These are phyloP conservation scores for Megastigmus dorsalis DNA, from an alignment of 2,888 invertebrate species.

Conservation along the genomic window DNA sequence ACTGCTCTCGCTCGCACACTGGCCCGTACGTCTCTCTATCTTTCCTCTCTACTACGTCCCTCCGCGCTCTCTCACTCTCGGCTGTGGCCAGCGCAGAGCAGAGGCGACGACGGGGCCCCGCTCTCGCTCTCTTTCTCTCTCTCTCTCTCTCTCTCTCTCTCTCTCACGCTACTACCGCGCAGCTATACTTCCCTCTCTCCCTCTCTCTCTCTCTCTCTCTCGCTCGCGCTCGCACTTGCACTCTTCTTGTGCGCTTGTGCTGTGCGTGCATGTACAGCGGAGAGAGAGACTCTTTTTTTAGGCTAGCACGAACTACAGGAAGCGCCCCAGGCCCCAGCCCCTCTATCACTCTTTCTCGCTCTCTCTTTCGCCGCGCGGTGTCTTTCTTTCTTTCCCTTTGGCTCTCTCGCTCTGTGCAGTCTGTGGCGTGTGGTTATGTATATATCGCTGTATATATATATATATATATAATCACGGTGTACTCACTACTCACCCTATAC, in stretches of 20 bases:
- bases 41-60: no score
- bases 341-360: not conserved
- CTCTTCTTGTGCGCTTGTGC: not conserved
- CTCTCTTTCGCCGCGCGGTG: not conserved
- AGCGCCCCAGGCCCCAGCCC: constrained; percentile 30
- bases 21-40: no score
- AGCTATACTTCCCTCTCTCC: no score
- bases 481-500: no score
- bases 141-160: not conserved
- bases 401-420: constrained; percentile 5
- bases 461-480: no score
- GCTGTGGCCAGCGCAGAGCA: not conserved
- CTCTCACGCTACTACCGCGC: not conserved
- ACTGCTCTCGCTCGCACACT: no score
- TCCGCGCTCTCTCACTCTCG: constrained; percentile 5
- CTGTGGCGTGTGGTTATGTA: no score
- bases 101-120: not conserved
- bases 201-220: not conserved
- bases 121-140: constrained; percentile 5
- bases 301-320: constrained; percentile 40
- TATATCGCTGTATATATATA: no score
- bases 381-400: not conserved
- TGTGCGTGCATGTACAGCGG: constrained; percentile 5
- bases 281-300: constrained; percentile 33
- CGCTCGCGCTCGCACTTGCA: not conserved